Base-by-base conservation (phyloP, 2,113 vertebrate genomes). In the Sylvilagus bachmani region DNA sequence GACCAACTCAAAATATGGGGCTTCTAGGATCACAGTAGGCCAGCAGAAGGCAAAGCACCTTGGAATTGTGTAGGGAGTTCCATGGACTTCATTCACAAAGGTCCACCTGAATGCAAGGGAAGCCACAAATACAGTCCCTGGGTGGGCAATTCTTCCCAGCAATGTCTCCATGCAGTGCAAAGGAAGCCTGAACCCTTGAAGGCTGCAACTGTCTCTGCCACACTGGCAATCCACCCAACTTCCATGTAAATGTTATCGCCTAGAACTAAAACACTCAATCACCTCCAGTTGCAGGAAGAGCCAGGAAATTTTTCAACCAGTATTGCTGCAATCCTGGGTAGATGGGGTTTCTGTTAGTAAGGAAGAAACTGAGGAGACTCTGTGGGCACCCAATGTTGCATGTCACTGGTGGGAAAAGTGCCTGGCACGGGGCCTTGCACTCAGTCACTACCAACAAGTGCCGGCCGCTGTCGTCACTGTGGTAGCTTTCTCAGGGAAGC, bases 341-440 rank as follows among this genome's bases (percentile, higher is more conserved):
- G 77, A 31, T 61, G 33, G 25, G 67, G 17, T 81, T 90, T 78
- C 86, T 86, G 11, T 90, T 58, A 70, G 55, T 49, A 90, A 95
- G 71, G 36, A 91, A 84, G 33, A 80, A 81, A 27, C 67, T 33
- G n/a, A 83, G 71, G 33, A 61, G 31, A 62, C 1, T 55, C n/a
- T 33, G 79, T 33, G 79, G 75, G 73, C 67, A 79, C 38, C 71
- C 31, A 67, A 29, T 22, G 13, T 8, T 31, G 25, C 38, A 71
- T 79, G 66, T n/a, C 93, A 70, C 49, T 6, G 24, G 70, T 38
- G 77, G 90, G 58, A 71, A 87, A 87, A 71, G n/a, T 61, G 31
- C 44, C 77, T 82, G 83, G 77, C 71, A 84, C 36, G 53, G 61
- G 74, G 27, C 58, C 17, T 51, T 17, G 66, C 73, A 44, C 44